These are phyloP conservation scores for Ganaspis sp. DNA, from an alignment of 1,140 invertebrate genomes.

Conservation along the genomic window DNA sequence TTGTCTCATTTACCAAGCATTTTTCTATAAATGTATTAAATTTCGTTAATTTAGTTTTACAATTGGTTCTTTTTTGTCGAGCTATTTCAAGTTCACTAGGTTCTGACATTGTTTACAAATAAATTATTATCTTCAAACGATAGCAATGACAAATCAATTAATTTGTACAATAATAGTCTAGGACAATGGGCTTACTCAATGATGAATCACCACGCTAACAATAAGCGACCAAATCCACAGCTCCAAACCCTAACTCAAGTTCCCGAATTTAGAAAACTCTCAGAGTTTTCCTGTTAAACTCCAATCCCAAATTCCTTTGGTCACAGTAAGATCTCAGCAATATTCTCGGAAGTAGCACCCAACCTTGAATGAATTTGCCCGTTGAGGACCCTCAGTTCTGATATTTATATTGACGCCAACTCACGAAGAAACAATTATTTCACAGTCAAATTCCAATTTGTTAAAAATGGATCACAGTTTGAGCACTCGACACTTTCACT, in stretches of 20 bases:
- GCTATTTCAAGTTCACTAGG: background rate
- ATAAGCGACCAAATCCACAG: too few relatives aligned
- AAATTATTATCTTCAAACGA: background rate
- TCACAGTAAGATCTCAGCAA: background rate
- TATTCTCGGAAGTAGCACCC: background rate
- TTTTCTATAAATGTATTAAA: background rate
- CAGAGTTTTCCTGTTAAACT: background rate
- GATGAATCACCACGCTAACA: background rate
- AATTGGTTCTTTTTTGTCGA: background rate
- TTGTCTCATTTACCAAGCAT: background rate
- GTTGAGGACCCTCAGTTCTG: background rate
- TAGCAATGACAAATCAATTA: background rate
- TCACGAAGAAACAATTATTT: background rate
- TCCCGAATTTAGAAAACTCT: background rate
- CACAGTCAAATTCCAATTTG: background rate
- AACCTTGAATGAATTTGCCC: background rate
- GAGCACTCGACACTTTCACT: slow-evolving; percentile 1
- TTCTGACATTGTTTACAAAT: background rate
- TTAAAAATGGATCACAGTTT: background rate
- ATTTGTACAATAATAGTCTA: background rate
- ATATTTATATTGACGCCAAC: background rate
- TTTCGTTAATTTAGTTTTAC: background rate
- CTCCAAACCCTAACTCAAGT: too few relatives aligned
- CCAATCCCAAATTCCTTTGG: background rate
- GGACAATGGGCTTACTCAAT: background rate